phyloP scores from a whole-genome alignment of 2,113 vertebrate species.

The Scomber japonicus region DNA sequence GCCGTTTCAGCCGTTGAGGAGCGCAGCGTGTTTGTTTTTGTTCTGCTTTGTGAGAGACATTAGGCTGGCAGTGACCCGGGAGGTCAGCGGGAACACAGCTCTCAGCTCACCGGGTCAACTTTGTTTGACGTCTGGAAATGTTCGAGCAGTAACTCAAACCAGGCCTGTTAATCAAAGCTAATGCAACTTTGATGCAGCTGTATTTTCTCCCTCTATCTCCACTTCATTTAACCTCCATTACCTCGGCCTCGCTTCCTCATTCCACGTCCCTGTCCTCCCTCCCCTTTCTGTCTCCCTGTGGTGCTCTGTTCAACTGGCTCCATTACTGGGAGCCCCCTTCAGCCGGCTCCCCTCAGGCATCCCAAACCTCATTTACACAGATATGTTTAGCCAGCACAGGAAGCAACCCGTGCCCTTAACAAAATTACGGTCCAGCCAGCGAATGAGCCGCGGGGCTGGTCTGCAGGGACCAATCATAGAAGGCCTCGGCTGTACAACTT shows the following conservation, averaged over 20 bases:
- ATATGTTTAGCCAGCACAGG: slow-evolving; percentile 86
- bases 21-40: slow-evolving; percentile 72
- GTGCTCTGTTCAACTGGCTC: slow-evolving; percentile 70
- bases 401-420: slow-evolving; percentile 83
- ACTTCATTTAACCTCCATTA: slow-evolving; percentile 78
- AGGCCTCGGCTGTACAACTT: slow-evolving; percentile 64
- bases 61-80: slow-evolving; percentile 65
- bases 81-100: slow-evolving; percentile 74
- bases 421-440: slow-evolving; percentile 81
- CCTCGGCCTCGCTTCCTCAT: slow-evolving; percentile 68
- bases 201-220: slow-evolving; percentile 71
- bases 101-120: slow-evolving; percentile 71
- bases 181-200: slow-evolving; percentile 73
- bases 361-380: slow-evolving; percentile 84
- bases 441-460: slow-evolving; percentile 83
- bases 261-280: slow-evolving; percentile 67
- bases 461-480: slow-evolving; percentile 81
- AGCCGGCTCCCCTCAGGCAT: slow-evolving; percentile 74
- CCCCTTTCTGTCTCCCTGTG: slow-evolving; percentile 48
- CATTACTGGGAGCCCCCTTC: slow-evolving; percentile 62
- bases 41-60: slow-evolving; percentile 75
- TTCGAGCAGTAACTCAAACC: slow-evolving; percentile 76
- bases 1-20: slow-evolving; percentile 24
- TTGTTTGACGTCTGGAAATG: slow-evolving; percentile 80
- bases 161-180: slow-evolving; percentile 76